Conservation (phyloP, 2,797 vertebrate species). For the Acanthurus lineatus region DNA sequence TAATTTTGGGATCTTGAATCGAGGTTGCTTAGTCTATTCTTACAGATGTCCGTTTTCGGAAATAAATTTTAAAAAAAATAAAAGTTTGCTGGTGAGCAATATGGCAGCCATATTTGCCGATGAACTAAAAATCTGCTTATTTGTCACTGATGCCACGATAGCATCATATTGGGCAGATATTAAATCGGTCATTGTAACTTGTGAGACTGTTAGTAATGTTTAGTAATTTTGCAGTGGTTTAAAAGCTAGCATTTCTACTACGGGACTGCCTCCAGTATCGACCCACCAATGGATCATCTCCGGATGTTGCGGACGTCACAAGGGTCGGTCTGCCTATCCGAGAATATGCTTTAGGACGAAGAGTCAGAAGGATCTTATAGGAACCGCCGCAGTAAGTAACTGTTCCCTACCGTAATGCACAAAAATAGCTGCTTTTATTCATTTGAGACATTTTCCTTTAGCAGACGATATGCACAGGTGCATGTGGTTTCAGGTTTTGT, state of each 20-base stretch:
- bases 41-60: too few relatives aligned
- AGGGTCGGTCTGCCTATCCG: slow-evolving; percentile 27
- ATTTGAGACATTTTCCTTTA: not conserved
- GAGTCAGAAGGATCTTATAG: slow-evolving; percentile 15
- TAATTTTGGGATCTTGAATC: too few relatives aligned
- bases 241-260: not conserved
- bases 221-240: too few relatives aligned
- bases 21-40: too few relatives aligned
- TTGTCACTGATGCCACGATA: too few relatives aligned
- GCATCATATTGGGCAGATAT: too few relatives aligned
- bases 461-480: rapidly evolving
- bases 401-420: not conserved
- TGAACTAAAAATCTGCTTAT: too few relatives aligned
- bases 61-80: too few relatives aligned
- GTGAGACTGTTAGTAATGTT: too few relatives aligned
- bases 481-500: slow-evolving; percentile 8
- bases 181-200: too few relatives aligned
- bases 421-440: not conserved
- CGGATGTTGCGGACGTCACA: slow-evolving; percentile 53
- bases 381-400: slow-evolving; percentile 64
- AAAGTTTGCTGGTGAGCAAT: too few relatives aligned
- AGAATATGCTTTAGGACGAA: slow-evolving; percentile 5
- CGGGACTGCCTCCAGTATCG: slow-evolving; percentile 18
- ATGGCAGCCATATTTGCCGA: too few relatives aligned
- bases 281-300: slow-evolving; percentile 50